These are phyloP conservation scores for Ptilodon capucinus DNA, from an alignment of 2,888 invertebrate species.

Conservation along the genomic window DNA sequence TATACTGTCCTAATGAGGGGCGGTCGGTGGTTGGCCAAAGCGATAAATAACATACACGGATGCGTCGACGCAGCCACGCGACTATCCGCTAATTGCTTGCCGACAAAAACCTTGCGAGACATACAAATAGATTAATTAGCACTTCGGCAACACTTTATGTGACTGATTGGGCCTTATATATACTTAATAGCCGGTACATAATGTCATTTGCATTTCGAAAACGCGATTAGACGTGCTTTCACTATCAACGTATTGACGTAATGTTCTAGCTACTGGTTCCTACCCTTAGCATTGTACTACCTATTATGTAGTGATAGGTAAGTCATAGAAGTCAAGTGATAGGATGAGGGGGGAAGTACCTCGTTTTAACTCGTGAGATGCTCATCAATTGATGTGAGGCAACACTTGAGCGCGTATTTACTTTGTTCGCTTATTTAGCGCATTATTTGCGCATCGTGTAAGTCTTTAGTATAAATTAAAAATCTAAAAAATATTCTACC, in stretches of 20 bases:
- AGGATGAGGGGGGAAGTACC: too few species aligned
- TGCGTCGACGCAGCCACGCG: constrained; percentile 56
- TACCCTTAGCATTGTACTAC: neutral
- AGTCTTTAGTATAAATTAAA: too few species aligned
- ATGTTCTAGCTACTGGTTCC: neutral
- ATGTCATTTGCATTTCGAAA: neutral
- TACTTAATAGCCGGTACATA: neutral
- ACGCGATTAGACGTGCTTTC: constrained; percentile 2
- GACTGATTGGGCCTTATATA: neutral
- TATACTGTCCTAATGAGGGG: constrained; percentile 56
- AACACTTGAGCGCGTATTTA: too few species aligned
- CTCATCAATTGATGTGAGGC: too few species aligned
- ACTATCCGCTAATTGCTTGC: constrained; percentile 36
- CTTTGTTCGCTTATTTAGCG: too few species aligned
- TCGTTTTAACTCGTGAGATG: too few species aligned
- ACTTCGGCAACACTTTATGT: constrained; percentile 14
- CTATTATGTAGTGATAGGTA: too few species aligned
- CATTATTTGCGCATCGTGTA: too few species aligned
- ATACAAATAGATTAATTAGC: constrained; percentile 12
- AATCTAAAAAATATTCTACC: too few species aligned
- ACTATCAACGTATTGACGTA: neutral
- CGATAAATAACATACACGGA: constrained; percentile 58
- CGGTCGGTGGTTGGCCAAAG: constrained; percentile 46
- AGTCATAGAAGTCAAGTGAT: too few species aligned
- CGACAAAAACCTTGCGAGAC: constrained; percentile 9